phyloP scores from a whole-genome alignment of 1,140 invertebrate species.

The Araneus ventricosus region DNA sequence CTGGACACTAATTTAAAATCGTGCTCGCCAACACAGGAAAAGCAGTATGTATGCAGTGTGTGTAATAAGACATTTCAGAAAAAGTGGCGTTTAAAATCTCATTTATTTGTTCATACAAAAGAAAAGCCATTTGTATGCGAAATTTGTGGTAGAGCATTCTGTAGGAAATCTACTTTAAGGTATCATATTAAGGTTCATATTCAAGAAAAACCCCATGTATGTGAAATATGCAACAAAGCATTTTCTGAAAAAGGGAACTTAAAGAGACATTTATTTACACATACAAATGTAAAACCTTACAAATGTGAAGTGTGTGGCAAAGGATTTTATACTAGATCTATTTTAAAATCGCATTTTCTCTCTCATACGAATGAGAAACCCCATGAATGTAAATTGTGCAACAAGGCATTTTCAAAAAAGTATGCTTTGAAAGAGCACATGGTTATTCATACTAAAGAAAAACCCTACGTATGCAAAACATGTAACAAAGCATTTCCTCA shows the following conservation, averaged over 20 bases:
- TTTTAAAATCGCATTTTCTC: not conserved
- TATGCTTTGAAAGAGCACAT: not conserved
- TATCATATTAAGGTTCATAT: too few species aligned
- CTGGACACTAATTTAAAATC: not conserved
- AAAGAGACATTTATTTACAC: too few species aligned
- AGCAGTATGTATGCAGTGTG: not conserved
- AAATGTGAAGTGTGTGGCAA: not conserved
- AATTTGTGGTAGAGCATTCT: too few species aligned
- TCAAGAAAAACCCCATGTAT: too few species aligned
- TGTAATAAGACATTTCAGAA: not conserved
- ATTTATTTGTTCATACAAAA: too few species aligned
- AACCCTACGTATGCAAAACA: not conserved
- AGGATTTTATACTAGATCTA: not conserved
- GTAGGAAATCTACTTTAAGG: too few species aligned
- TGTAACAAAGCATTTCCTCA: not conserved
- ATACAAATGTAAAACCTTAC: not conserved
- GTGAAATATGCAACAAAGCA: too few species aligned
- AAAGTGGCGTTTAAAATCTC: too few species aligned
- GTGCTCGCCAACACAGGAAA: not conserved
- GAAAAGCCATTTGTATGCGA: too few species aligned
- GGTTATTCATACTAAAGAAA: not conserved
- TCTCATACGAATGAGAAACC: not conserved
- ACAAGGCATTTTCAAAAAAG: not conserved
- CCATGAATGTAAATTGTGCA: not conserved
- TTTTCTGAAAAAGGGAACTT: too few species aligned